Conservation (phyloP, 2,888 invertebrate genomes). For the Phalangium opilio region DNA sequence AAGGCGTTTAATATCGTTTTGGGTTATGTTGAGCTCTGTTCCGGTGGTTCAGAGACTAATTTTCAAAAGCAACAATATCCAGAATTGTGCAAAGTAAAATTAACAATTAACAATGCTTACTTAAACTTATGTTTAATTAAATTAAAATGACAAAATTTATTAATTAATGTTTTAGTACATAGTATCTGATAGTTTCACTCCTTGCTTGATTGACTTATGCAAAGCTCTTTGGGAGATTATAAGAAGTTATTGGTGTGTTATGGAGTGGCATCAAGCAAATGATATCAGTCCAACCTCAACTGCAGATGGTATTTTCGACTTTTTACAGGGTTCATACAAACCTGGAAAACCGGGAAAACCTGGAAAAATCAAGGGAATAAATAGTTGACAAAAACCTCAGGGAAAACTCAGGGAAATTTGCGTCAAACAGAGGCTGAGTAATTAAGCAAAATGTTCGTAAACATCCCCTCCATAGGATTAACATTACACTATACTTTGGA, state of each 20-base stretch:
- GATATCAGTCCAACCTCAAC: background rate
- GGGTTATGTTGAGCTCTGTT: conserved; percentile 40
- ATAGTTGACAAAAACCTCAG: no score
- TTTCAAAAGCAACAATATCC: conserved; percentile 52
- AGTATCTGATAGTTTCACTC: conserved; percentile 44
- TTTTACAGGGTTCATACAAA: no score
- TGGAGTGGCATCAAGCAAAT: conserved; percentile 53
- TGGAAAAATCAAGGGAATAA: no score
- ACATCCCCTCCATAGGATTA: no score
- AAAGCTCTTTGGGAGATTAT: conserved; percentile 69
- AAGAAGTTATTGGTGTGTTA: conserved; percentile 57
- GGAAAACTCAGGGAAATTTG: no score
- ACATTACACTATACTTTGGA: background rate
- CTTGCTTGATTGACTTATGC: conserved; percentile 69
- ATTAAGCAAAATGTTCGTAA: no score
- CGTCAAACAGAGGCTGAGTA: no score
- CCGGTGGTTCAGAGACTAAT: conserved; percentile 18
- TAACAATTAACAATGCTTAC: no score
- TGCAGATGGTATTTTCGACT: conserved; percentile 5
- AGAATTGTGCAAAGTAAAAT: conserved; percentile 42
- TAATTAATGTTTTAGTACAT: conserved; percentile 34
- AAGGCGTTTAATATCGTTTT: conserved; percentile 34
- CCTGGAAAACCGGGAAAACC: background rate
- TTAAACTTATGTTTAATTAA: conserved; percentile 4
- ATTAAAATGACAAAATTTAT: background rate